These are phyloP conservation scores for Dermolepida albohirtum DNA, from an alignment of 2,888 invertebrate species.

Conservation along the genomic window DNA sequence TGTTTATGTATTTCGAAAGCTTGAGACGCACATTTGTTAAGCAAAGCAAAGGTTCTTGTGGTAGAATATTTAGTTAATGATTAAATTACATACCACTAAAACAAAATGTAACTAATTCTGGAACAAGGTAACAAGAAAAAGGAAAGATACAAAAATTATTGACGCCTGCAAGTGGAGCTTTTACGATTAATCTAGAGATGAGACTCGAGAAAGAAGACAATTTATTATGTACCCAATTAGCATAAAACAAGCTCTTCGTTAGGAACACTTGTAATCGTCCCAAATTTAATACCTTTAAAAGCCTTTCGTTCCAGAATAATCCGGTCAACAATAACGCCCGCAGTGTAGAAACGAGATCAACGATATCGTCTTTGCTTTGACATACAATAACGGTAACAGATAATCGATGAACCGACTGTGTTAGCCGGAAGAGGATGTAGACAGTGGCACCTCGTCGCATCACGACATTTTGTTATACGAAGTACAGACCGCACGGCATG, in stretches of 20 bases:
- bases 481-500: conserved; percentile 23
- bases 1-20: too few species aligned
- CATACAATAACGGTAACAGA: conserved; percentile 19
- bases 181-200: conserved; percentile 10
- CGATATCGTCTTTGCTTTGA: conserved; percentile 31
- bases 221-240: conserved; percentile 37
- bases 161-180: conserved; percentile 5
- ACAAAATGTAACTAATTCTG: conserved; percentile 1
- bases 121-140: conserved; percentile 1
- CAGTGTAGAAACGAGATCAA: conserved; percentile 21
- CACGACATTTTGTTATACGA: conserved; percentile 17
- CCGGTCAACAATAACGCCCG: conserved; percentile 21
- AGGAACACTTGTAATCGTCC: conserved; percentile 32
- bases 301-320: conserved; percentile 24
- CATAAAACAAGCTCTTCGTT: conserved; percentile 32
- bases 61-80: too few species aligned
- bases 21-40: too few species aligned
- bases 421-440: conserved; percentile 19
- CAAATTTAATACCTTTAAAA: conserved; percentile 33
- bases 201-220: conserved; percentile 11
- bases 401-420: conserved; percentile 31
- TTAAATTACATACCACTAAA: too few species aligned
- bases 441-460: conserved; percentile 23
- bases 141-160: conserved; percentile 7
- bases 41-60: too few species aligned